Base-by-base conservation (phyloP, 2,797 vertebrate genomes). In the Zenarchopterus dispar region DNA sequence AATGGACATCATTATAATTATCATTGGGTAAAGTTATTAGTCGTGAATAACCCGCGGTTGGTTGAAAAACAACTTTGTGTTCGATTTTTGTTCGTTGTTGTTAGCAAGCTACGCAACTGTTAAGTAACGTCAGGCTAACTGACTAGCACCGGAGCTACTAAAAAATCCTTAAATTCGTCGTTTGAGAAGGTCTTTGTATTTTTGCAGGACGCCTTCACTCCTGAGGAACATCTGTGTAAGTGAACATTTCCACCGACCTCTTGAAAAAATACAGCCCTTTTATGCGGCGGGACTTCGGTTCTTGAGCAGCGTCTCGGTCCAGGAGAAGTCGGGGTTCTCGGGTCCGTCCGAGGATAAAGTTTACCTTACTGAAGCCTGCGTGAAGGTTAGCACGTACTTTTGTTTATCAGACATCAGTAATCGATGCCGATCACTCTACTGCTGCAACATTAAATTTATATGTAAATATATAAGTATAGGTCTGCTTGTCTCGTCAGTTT, bases 331-430 rank as follows among this genome's bases (percentile, higher is more conserved):
- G 1, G 48, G 43, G 11, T 62, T 44, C 11, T 43, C 67, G 3
- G 67, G 8, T 51, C 24, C 48, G 39, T 24, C 81, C 17, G 87
- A 87, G 4, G 84, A 91, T 10, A 71, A 70, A 57, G 58, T 95
- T 0, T 1, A 39, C 3, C 89, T 95, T 16, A 94, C 90, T 5
- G 84, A 93, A 11, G 89, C 93, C 2, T 95, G 93, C 67, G 88
- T 93, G 17, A 93, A 94, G 93, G 94, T 94, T 41, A 80, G 81
- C 4, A 44, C 1, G 55, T 0, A 53, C 6, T 15, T 7, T n/a
- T 4, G 33, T 10, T 36, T 11, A 36, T 11, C 33, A 11, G 1
- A 9, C 8, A 36, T 11, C 10, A 10, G 11, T 24, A 1, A 36
- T 11, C 8, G 33, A 8, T 10, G 8, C 11, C 8, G 33, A 36